A percentile compares a stretch with the other conserved stretches of the same genome.
phyloP scores from a whole-genome alignment of 2,888 invertebrate genomes.

The Polyommatus iphigenia region DNA sequence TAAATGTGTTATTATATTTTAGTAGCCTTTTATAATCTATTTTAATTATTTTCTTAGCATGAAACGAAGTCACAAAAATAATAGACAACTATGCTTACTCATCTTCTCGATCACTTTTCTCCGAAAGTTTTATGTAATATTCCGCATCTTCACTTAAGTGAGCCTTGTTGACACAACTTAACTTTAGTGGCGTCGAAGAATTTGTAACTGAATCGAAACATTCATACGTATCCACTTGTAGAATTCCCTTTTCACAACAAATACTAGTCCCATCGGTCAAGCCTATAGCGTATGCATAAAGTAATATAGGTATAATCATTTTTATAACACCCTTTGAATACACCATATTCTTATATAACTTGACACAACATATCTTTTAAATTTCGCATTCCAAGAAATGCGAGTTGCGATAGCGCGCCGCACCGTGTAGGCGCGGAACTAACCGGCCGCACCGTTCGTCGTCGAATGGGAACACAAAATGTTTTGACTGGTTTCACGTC shows the following conservation, averaged over 20 bases:
- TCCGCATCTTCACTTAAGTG: not conserved
- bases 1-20: too few relatives aligned
- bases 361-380: too few relatives aligned
- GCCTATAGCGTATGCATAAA: not conserved
- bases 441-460: too few relatives aligned
- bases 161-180: not conserved
- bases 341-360: too few relatives aligned
- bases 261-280: not conserved
- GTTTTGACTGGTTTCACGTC: too few relatives aligned
- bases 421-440: too few relatives aligned
- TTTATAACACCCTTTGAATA: not conserved
- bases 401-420: too few relatives aligned
- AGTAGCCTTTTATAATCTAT: too few relatives aligned
- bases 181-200: not conserved
- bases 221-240: not conserved
- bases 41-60: too few relatives aligned
- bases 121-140: not conserved
- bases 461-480: too few relatives aligned
- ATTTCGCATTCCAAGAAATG: too few relatives aligned
- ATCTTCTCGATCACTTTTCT: not conserved
- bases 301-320: not conserved
- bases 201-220: not conserved
- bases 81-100: not conserved
- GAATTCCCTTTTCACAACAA: not conserved
- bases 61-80: not conserved